Evolutionary conservation across 2,888 invertebrate genomes (phyloP), one percentile per base, ranked within the genome.

Genomic region (Agriotes lineatus): DNA sequence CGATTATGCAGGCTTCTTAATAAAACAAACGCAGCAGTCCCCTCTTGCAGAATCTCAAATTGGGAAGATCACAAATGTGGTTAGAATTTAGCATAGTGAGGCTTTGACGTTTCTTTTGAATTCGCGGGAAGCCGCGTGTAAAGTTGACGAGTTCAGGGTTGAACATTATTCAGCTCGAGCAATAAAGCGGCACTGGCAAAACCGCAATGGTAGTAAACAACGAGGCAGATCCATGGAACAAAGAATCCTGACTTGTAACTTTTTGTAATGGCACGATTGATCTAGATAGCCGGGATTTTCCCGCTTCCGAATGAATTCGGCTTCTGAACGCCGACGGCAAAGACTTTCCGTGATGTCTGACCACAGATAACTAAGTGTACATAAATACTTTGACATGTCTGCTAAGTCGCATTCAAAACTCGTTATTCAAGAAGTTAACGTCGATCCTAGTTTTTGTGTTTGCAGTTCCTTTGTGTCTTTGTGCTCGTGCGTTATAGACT

Each of bases 201-300:
- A n/a, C n/a, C n/a, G n/a, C n/a, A n/a, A n/a, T n/a, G n/a, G n/a
- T n/a, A n/a, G n/a, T n/a, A n/a, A n/a, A n/a, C n/a, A n/a, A n/a
- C n/a, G n/a, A 39, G 14, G 14, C 42, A 39, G 25, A 25, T 5
- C 7, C 25, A 25, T 25, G 4, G 7, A 48, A 48, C 48, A 48
- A 30, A 52, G 33, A 33, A 52, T 30, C 33, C 18, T 33, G 10
- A 52, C 18, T 1, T 33, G 18, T 39, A 22, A 56, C 3, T 20
- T 37, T 35, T 39, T 5, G 20, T 39, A 35, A 35, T 6, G 22
- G n/a, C 39, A 10, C 39, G 12, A 62, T 42, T 42, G 37, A 57
- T 67, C 56, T 57, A 54, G 50, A 59, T 59, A 63, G 12, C 16
- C 25, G 54, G 52, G 57, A 33, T 57, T 57, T 64, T 58, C 48